Evolutionary conservation across 1,140 invertebrate species (phyloP).

Genomic region (Sitophilus oryzae): DNA sequence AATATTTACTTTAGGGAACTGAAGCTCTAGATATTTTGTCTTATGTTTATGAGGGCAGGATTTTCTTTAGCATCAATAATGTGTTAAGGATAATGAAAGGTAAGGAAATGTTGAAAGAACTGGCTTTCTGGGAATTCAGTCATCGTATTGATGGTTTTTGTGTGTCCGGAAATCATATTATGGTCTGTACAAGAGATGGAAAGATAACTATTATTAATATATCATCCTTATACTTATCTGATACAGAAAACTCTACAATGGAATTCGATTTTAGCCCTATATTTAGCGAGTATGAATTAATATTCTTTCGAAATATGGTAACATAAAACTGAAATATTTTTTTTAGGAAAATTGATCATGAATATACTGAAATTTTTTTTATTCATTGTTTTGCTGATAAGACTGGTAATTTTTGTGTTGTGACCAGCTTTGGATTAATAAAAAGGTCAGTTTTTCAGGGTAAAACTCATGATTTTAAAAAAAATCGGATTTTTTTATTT

Average conservation of each 20-base stretch:
- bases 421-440: not conserved
- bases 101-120: not conserved
- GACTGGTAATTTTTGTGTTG: not conserved
- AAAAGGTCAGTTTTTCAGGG: not conserved
- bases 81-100: not conserved
- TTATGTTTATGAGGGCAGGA: slow-evolving; percentile 2
- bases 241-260: not conserved
- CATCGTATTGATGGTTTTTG: slow-evolving; percentile 3
- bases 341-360: slow-evolving; percentile 1
- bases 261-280: not conserved
- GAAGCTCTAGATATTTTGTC: not conserved
- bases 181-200: slow-evolving; percentile 6
- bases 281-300: not conserved
- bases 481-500: no score
- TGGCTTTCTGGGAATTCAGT: slow-evolving; percentile 1
- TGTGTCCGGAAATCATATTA: slow-evolving; percentile 9
- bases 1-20: not conserved
- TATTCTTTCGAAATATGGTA: not conserved
- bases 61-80: no score
- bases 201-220: slow-evolving; percentile 5
- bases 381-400: not conserved
- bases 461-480: no score
- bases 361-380: not conserved
- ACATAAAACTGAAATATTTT: not conserved
- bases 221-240: no score